Evolutionary conservation across 1,140 invertebrate genomes (phyloP), one percentile per base, ranked within the genome.

Genomic region (Ostrea edulis): DNA sequence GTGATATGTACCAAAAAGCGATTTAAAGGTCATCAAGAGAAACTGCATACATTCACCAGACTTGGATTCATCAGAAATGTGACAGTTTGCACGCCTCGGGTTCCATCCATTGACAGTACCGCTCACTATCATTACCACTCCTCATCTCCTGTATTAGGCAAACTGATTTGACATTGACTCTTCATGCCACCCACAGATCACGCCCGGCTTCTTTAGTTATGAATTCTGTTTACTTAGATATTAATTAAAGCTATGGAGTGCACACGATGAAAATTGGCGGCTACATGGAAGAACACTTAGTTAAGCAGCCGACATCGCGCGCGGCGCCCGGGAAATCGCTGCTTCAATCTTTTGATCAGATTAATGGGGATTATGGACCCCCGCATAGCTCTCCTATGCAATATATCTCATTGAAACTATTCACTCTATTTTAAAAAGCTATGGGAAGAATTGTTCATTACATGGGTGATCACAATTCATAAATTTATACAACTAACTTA

Each of bases 271-370:
- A 54, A n/a, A 54, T 55, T 58, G 44, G 29, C 55, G 2, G 55
- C 22, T 35, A 55, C 82, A 84, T n/a, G 11, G n/a, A 29, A 84
- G 29, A 55, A 58, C 55, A 54, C 52, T 84, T 84, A 84, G 52
- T 11, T 8, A 54, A 62, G 51, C 82, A 53, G 25, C 54, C 54
- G 54, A 55, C 22, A 83, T 22, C n/a, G 35, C 51, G 51, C 51
- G 17, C 82, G 51, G 54, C 54, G 51, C 54, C 82, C n/a, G 51
- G 54, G 54, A 54, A 54, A 83, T 52, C 54, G n/a, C 20, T 7
- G 22, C 54, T 53, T 54, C 54, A 22, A 14, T 81, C 17, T 25
- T 44, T 22, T 81, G 51, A 44, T 81, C 29, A 25, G 77, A 81
- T 81, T 44, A 52, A 35, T 44, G 2, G 20, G 25, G 51, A 52